phyloP scores from a whole-genome alignment of 1,140 invertebrate species.

The Drosophila baimaii region DNA sequence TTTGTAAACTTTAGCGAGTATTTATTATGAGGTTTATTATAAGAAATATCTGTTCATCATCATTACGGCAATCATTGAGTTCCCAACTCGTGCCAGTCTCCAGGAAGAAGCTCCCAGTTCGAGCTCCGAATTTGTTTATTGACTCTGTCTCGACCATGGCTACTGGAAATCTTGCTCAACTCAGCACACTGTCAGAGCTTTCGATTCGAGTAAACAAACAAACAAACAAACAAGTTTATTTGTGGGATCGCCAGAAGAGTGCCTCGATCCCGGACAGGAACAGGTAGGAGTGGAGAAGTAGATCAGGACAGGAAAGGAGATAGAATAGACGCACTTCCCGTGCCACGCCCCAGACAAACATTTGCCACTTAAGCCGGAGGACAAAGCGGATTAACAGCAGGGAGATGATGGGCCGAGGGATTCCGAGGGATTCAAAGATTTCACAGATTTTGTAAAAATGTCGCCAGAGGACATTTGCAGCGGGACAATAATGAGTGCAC shows the following conservation, averaged over 20 bases:
- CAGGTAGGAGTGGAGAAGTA: slow-evolving; percentile 22
- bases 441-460: slow-evolving; percentile 73
- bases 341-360: slow-evolving; percentile 72
- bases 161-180: slow-evolving; percentile 41
- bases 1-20: too few relatives aligned
- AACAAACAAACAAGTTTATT: slow-evolving; percentile 78
- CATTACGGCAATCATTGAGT: neutral
- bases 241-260: slow-evolving; percentile 4
- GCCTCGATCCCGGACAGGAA: slow-evolving; percentile 9
- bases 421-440: slow-evolving; percentile 12
- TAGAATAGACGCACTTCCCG: slow-evolving; percentile 64
- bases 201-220: slow-evolving; percentile 30
- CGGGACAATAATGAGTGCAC: neutral
- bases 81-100: slow-evolving; percentile 43
- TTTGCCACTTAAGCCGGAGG: slow-evolving; percentile 64
- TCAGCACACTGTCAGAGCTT: slow-evolving; percentile 30
- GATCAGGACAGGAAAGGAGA: slow-evolving; percentile 8
- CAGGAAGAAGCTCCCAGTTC: neutral
- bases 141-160: slow-evolving; percentile 23
- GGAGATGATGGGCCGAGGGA: slow-evolving; percentile 19
- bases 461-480: slow-evolving; percentile 59
- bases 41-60: slow-evolving; percentile 3
- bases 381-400: slow-evolving; percentile 63
- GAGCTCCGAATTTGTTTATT: slow-evolving; percentile 53
- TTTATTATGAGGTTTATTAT: too few relatives aligned